A percentile compares a stretch with the other conserved stretches of the same genome.
Evolutionary conservation across 37 sponge, comb jelly and placozoan species (phyloP).

Genomic region (Bolinopsis microptera): DNA sequence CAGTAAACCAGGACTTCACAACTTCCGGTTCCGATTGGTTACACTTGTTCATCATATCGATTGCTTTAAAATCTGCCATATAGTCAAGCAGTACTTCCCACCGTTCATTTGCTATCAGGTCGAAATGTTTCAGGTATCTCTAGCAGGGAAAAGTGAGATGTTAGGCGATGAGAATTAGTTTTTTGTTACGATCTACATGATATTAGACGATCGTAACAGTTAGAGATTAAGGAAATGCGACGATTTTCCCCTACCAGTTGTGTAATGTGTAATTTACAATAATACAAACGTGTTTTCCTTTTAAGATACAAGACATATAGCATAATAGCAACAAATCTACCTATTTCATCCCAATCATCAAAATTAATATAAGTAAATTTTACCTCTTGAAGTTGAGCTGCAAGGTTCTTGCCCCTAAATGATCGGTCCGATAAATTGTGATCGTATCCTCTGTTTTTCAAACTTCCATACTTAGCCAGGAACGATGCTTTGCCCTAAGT

Average conservation of each 20-base stretch:
- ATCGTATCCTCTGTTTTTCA: constrained; percentile 29
- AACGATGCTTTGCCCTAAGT: neutral
- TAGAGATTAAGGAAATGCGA: too few relatives aligned
- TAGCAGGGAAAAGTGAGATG: neutral
- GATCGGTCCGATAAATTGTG: neutral
- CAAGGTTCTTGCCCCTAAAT: neutral
- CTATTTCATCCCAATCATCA: too few relatives aligned
- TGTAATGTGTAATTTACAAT: too few relatives aligned
- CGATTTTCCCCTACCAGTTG: too few relatives aligned
- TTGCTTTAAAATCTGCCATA: neutral
- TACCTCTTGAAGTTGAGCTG: constrained; percentile 41
- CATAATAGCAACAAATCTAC: too few relatives aligned
- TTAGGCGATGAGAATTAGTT: neutral
- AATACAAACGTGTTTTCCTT: too few relatives aligned
- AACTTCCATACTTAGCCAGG: neutral
- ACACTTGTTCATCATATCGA: neutral
- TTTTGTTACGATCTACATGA: too few relatives aligned
- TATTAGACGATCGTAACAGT: too few relatives aligned
- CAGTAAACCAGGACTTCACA: constrained; percentile 15
- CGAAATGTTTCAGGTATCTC: constrained; percentile 30
- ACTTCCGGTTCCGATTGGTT: neutral
- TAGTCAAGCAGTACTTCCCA: constrained; percentile 53
- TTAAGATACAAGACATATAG: too few relatives aligned
- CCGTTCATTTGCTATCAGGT: constrained; percentile 24
- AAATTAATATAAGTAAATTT: too few relatives aligned